Conservation (phyloP, 2,113 vertebrate genomes). For the Chionis minor region DNA sequence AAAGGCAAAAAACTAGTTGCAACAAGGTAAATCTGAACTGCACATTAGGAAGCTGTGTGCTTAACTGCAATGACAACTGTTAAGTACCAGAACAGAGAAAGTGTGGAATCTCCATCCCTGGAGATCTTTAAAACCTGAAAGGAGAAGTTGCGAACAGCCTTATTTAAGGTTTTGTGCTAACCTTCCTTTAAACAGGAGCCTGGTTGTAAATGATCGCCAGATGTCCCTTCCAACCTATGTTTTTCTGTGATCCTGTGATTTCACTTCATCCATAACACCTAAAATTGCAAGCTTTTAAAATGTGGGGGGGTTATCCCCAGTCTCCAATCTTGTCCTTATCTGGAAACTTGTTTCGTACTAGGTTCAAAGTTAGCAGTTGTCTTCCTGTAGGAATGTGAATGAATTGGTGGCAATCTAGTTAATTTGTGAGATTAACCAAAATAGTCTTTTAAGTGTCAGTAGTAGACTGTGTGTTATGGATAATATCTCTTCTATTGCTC, state of each 20-base stretch:
- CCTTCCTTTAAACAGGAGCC: fast-evolving
- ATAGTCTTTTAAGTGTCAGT: neutral
- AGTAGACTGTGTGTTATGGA: neutral
- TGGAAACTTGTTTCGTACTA: neutral
- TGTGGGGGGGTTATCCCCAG: neutral
- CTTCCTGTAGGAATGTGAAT: neutral
- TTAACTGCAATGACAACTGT: neutral
- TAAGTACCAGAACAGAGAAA: neutral
- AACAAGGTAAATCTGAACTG: neutral
- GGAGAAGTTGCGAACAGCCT: neutral
- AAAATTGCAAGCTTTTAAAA: neutral
- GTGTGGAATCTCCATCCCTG: neutral
- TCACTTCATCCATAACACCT: neutral
- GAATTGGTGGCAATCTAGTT: neutral
- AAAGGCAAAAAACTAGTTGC: neutral
- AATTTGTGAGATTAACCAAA: neutral
- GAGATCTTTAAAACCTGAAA: neutral
- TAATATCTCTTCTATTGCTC: neutral
- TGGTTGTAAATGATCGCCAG: neutral
- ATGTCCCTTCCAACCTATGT: fast-evolving
- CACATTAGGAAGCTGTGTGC: neutral
- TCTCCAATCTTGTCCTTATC: neutral
- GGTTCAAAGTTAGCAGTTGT: neutral
- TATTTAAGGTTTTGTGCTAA: neutral
- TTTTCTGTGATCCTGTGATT: neutral